phyloP scores from a whole-genome alignment of 2,113 vertebrate genomes.

The Neotoma lepida region DNA sequence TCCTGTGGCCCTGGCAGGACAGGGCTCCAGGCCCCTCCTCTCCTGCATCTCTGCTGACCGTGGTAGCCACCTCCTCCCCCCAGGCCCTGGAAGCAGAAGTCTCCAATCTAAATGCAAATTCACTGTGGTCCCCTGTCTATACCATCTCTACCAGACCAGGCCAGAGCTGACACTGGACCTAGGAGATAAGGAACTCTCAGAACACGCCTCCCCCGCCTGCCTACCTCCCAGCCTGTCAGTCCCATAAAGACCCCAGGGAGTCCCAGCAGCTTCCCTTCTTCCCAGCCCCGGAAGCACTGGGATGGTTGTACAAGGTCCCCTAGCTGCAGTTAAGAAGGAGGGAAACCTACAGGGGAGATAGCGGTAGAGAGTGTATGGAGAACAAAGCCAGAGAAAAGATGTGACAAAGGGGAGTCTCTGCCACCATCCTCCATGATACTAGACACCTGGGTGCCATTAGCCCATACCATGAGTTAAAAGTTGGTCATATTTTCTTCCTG shows the following conservation, averaged over 20 bases:
- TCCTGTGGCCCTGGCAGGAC: conserved; percentile 80
- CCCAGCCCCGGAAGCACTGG: not conserved
- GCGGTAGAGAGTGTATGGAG: not conserved
- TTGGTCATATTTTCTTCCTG: not conserved
- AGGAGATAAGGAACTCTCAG: conserved; percentile 84
- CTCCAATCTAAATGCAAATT: conserved; percentile 95
- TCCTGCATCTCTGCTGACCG: conserved; percentile 58
- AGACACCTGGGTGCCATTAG: not conserved
- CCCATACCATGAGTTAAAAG: not conserved
- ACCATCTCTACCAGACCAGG: conserved; percentile 85
- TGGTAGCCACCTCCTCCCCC: conserved; percentile 35
- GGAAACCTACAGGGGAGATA: not conserved
- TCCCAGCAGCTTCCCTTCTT: not conserved
- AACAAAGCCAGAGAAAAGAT: conserved; percentile 71
- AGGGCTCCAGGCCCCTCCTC: conserved; percentile 82
- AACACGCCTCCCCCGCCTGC: not conserved
- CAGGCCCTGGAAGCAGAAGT: conserved; percentile 89
- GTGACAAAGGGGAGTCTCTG: not conserved
- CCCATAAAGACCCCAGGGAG: conserved; percentile 51
- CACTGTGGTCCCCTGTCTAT: conserved; percentile 87
- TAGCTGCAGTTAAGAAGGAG: not conserved
- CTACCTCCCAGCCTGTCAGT: conserved; percentile 31
- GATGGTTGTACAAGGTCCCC: not conserved
- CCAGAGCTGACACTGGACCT: conserved; percentile 85
- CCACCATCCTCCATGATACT: not conserved